Evolutionary conservation across 1,140 invertebrate genomes (phyloP).

Genomic region (Orius laevigatus): DNA sequence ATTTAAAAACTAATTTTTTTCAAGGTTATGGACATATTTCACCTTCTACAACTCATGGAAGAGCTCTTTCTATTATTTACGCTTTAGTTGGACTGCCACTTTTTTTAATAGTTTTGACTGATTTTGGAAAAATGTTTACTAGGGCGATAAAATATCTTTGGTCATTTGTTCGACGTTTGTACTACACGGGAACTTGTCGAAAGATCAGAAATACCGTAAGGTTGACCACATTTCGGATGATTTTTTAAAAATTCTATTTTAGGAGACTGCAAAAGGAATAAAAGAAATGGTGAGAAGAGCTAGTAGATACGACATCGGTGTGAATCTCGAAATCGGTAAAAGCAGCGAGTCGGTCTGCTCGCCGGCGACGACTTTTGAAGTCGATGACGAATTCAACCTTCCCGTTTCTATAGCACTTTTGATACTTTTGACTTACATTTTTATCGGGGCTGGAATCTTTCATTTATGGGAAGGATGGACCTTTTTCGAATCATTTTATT

Average conservation of each 20-base stretch:
- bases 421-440: constrained; percentile 67
- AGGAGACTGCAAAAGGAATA: no score
- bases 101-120: constrained; percentile 75
- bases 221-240: no score
- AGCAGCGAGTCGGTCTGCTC: no score
- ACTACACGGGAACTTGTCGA: constrained; percentile 71
- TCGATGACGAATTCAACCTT: constrained; percentile 87
- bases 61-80: constrained; percentile 79
- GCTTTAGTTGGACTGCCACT: constrained; percentile 90
- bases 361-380: constrained; percentile 43
- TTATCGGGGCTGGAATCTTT: constrained; percentile 64
- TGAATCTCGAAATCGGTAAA: no score
- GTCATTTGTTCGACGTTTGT: constrained; percentile 70
- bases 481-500: constrained; percentile 82
- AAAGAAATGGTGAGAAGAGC: no score
- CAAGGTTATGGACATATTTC: constrained; percentile 87
- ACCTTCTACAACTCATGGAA: constrained; percentile 67
- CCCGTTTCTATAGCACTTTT: constrained; percentile 72
- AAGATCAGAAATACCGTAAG: no score
- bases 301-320: no score
- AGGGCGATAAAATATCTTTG: constrained; percentile 86
- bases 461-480: constrained; percentile 71
- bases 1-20: no score
- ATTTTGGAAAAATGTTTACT: constrained; percentile 84
- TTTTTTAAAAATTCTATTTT: no score